Evolutionary conservation across 2,797 vertebrate genomes (phyloP), one percentile per base, ranked within the genome.

Genomic region (Otolemur crassicaudatus): DNA sequence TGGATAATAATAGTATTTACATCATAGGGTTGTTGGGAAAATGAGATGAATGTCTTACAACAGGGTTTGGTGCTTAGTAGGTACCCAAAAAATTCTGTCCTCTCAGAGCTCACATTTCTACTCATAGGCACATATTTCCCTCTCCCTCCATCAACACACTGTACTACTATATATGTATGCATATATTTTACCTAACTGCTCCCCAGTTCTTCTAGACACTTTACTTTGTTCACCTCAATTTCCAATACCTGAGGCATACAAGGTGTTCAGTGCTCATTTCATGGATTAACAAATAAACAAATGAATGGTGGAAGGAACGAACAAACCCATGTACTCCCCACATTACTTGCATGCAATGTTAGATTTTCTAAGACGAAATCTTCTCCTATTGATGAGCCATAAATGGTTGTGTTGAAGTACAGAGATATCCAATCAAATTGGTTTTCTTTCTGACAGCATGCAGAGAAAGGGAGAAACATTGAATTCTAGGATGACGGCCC

Each of bases 121-220:
- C 31, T 34, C 5, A 61, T 2, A 34, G 23, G 29, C 16, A 27
- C 2, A 1, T 1, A 7, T 17, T 17, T 8, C 56, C 46, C 8
- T 31, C 5, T 1, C 3, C 3, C 1, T 2, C 3, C 0, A 16
- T 11, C 20, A n/a, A 12, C 13, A 69, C 27, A 43, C 22, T 34
- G n/a, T 5, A 31, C 20, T 25, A n/a, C 19, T 43, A 37, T 11
- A 29, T 3, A 12, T 7, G 29, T 7, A 23, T 23, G 13, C 31
- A 1, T 22, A 7, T 22, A 25, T 80, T 82, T 87, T 34, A n/a
- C 25, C 56, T 63, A 17, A 20, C 29, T 70, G 22, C 34, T 90
- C 69, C 63, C 40, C 3, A n/a, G 37, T 49, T 72, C 27, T 79
- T 90, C 43, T 1, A 88, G 67, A 40, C 6, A n/a, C 7, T 4